phyloP scores from a whole-genome alignment of 1,140 invertebrate species.

The Aphidius gifuensis region DNA sequence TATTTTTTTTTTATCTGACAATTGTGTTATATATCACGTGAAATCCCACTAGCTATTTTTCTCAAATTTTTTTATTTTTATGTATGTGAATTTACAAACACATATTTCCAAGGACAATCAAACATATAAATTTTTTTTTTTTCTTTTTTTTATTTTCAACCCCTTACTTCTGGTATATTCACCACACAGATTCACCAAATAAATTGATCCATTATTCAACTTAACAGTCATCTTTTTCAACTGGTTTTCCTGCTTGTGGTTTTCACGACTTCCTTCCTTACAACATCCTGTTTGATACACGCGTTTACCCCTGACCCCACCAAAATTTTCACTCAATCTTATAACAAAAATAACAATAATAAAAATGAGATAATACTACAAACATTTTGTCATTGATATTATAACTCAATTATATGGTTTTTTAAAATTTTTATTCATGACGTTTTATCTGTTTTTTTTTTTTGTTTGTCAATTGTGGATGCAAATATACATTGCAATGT shows the following conservation, averaged over 20 bases:
- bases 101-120: not conserved
- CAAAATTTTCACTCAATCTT: conserved; percentile 6
- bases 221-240: conserved; percentile 45
- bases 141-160: conserved; percentile 4
- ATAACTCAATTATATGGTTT: not conserved
- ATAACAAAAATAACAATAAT: not conserved
- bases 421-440: too few species aligned
- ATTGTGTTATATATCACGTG: not conserved
- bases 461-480: too few species aligned
- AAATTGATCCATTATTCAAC: conserved; percentile 55
- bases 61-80: conserved; percentile 11
- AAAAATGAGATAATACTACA: too few species aligned
- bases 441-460: too few species aligned
- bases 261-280: conserved; percentile 28
- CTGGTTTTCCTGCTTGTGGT: conserved; percentile 9
- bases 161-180: conserved; percentile 13
- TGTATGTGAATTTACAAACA: conserved; percentile 7
- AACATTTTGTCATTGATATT: too few species aligned
- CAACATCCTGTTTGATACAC: conserved; percentile 22
- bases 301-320: conserved; percentile 10
- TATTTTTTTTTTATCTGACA: conserved; percentile 44
- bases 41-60: conserved; percentile 45
- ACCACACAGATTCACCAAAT: conserved; percentile 42
- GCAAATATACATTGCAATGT: not conserved
- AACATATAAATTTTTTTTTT: not conserved